These are phyloP conservation scores for Addax nasomaculatus DNA, from an alignment of 2,113 vertebrate species.

Conservation along the genomic window DNA sequence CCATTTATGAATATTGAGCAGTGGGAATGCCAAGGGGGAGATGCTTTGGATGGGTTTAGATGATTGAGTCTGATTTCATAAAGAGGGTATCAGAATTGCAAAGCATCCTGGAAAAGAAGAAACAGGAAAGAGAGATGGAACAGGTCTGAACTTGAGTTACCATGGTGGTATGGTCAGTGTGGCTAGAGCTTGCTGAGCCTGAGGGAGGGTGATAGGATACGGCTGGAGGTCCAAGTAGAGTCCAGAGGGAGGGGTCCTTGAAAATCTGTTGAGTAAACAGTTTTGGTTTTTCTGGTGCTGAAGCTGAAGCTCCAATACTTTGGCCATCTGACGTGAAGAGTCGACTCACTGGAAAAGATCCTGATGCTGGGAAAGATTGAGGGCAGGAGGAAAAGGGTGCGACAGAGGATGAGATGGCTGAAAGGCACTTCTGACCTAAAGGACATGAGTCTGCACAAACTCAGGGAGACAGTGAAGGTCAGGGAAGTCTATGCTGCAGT, in stretches of 20 bases:
- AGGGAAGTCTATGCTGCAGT: neutral
- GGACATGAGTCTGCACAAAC: neutral
- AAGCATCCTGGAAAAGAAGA: neutral
- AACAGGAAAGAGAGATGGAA: neutral
- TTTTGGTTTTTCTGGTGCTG: neutral
- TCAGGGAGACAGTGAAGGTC: neutral
- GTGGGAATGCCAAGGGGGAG: neutral
- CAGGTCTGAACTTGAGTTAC: neutral
- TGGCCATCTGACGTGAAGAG: neutral
- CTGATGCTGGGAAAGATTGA: neutral
- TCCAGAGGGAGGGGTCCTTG: neutral
- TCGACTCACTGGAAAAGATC: neutral
- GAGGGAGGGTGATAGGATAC: neutral
- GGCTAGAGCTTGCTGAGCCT: no score
- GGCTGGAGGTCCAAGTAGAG: neutral
- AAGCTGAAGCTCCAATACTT: neutral
- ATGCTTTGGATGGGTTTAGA: neutral
- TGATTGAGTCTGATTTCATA: neutral
- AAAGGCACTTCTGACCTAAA: neutral
- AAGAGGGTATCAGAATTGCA: neutral
- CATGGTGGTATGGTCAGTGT: accelerated
- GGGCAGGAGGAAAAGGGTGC: neutral
- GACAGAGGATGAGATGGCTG: neutral
- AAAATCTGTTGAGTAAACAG: neutral
- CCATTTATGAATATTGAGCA: neutral